Conservation (phyloP, 2,113 vertebrate genomes). For the Pelecanus crispus region DNA sequence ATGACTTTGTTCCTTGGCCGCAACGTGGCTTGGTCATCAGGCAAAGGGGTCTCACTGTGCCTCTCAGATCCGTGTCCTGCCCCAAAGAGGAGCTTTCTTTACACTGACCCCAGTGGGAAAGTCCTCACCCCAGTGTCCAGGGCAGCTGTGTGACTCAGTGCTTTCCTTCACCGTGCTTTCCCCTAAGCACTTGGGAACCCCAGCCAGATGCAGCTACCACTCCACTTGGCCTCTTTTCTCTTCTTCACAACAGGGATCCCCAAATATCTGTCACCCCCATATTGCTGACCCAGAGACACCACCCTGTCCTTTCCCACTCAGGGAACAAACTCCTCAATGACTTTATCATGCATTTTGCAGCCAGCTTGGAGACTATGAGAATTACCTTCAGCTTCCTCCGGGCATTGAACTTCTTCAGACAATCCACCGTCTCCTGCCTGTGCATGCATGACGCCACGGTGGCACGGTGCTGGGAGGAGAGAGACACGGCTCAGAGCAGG, state of each 20-base stretch:
- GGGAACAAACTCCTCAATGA: background rate
- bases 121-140: background rate
- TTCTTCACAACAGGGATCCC: background rate
- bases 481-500: background rate
- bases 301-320: background rate
- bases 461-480: constrained; percentile 83
- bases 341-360: background rate
- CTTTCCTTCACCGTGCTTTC: background rate
- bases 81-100: background rate
- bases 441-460: constrained; percentile 98
- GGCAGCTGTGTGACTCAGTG: background rate
- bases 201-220: background rate
- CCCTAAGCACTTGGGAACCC: background rate
- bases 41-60: background rate
- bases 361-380: background rate
- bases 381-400: constrained; percentile 93
- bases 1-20: background rate
- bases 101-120: background rate
- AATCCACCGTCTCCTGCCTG: constrained; percentile 95
- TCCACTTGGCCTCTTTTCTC: background rate
- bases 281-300: background rate
- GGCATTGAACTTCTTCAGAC: constrained; percentile 97
- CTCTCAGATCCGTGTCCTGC: background rate
- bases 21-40: background rate
- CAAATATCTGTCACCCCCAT: background rate